Percentiles rank a stretch among this genome's conserved stretches.
Evolutionary conservation across 2,113 vertebrate species (phyloP).

Genomic region (Leiothrix lutea): DNA sequence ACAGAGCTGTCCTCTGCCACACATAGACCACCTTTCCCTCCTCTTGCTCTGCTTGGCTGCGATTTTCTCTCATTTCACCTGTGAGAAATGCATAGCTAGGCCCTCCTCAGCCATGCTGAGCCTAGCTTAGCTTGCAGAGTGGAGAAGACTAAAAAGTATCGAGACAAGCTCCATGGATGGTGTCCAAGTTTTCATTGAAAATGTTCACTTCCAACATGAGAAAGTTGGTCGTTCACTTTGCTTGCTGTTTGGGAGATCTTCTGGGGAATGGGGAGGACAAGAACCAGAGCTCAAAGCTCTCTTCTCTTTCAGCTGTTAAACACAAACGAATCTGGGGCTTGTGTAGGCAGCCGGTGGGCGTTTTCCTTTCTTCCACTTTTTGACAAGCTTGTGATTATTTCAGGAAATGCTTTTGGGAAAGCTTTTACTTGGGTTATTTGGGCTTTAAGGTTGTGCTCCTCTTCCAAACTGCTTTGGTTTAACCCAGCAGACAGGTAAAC

Average conservation of each 20-base stretch:
- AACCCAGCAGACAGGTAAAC: background rate
- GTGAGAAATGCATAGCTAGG: background rate
- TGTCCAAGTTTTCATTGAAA: background rate
- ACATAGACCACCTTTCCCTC: background rate
- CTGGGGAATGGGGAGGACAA: background rate
- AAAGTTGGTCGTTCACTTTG: background rate
- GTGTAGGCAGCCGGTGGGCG: background rate
- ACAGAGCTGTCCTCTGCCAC: background rate
- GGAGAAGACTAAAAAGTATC: background rate
- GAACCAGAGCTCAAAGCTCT: background rate
- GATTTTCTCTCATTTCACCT: background rate
- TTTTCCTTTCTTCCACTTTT: background rate
- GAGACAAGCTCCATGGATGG: fast-evolving
- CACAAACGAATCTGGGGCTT: background rate
- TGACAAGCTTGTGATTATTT: background rate
- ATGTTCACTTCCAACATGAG: background rate
- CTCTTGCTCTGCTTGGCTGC: background rate
- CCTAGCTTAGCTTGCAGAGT: background rate
- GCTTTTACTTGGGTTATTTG: background rate
- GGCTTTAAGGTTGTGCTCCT: background rate
- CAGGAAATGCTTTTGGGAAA: background rate
- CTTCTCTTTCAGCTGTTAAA: background rate
- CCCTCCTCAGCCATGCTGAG: fast-evolving
- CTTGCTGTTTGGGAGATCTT: fast-evolving
- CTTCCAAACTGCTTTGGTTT: background rate